Percentiles rank a stretch among this genome's conserved stretches.
phyloP scores from a whole-genome alignment of 2,797 vertebrate species.

The Channa striata region DNA sequence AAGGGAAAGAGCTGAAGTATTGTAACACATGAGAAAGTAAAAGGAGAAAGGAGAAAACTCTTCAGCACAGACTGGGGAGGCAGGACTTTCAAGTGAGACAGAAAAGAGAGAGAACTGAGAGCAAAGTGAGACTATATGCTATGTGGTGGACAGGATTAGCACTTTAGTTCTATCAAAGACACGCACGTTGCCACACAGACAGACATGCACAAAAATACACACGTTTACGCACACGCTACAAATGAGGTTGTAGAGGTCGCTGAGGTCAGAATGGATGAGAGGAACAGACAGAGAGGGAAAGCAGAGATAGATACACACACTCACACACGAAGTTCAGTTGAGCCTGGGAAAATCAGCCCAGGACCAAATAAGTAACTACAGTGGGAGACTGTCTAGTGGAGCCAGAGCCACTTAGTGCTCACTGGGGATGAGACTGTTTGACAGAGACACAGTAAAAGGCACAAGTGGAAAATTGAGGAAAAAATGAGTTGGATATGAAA shows the following conservation, averaged over 20 bases:
- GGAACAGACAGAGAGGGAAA: constrained; percentile 38
- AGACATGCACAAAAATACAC: constrained; percentile 43
- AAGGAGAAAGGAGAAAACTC: constrained; percentile 5
- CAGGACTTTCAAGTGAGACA: background rate
- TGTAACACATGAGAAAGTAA: constrained; percentile 17
- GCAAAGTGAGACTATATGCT: background rate
- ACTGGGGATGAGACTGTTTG: constrained; percentile 64
- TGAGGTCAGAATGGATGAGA: constrained; percentile 55
- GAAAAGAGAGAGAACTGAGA: background rate
- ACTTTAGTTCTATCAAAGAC: constrained; percentile 20
- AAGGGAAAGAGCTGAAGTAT: constrained; percentile 14
- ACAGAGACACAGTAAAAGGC: constrained; percentile 48
- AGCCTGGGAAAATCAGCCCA: constrained; percentile 79
- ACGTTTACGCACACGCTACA: constrained; percentile 35
- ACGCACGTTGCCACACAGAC: constrained; percentile 47
- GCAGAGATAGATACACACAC: constrained; percentile 26
- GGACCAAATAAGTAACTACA: constrained; percentile 78
- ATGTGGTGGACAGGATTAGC: constrained; percentile 13
- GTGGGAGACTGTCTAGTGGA: constrained; percentile 65
- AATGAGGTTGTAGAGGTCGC: constrained; percentile 30
- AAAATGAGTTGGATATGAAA: constrained; percentile 37
- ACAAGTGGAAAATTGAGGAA: constrained; percentile 57
- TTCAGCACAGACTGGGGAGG: background rate
- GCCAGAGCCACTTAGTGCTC: constrained; percentile 64
- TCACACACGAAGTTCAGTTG: constrained; percentile 46